Evolutionary conservation across 2,888 invertebrate species (phyloP), one percentile per base, ranked within the genome.

Genomic region (Gerosis bhagava): DNA sequence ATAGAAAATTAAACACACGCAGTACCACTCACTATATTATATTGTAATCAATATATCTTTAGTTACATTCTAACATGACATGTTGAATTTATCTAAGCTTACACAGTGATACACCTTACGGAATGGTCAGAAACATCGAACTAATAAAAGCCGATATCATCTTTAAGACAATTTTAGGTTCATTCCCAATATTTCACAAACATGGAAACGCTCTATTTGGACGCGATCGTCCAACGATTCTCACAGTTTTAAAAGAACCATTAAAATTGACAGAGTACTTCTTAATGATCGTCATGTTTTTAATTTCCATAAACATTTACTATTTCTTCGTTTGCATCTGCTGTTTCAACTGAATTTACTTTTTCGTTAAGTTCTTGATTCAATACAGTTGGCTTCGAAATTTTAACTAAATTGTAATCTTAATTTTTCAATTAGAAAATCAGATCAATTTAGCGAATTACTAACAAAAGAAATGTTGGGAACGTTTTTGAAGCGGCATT

Each of bases 191-290:
- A 56, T 62, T 66, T 73, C 71, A 76, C 78, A 78, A 67, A 79
- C 70, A 75, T 47, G 34, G 62, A 64, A 64, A 74, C 67, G 60
- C 67, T 78, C 71, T 65, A 59, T 60, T 55, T 81, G 87, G 86
- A 87, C 88, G 74, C 86, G 87, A 86, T 83, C 87, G 87, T 75
- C 87, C 87, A 88, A 88, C 87, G 87, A 87, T 65, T 74, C 68
- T 51, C 41, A 40, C 31, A 47, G 34, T 47, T 22, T 25, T 42
- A 6, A 34, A 11, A 24, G 11, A n/a, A 22, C n/a, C 19, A 8
- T 31, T 15, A 10, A 19, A 16, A 24, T 24, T 41, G n/a, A 31
- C 26, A 29, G 3, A 16, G 3, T 10, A 6, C 5, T 13, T 13
- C 7, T 15, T 21, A 24, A 31, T 17, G 13, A 15, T 19, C 37